Conservation (phyloP, 2,888 invertebrate genomes). For the Branchellion lobata region DNA sequence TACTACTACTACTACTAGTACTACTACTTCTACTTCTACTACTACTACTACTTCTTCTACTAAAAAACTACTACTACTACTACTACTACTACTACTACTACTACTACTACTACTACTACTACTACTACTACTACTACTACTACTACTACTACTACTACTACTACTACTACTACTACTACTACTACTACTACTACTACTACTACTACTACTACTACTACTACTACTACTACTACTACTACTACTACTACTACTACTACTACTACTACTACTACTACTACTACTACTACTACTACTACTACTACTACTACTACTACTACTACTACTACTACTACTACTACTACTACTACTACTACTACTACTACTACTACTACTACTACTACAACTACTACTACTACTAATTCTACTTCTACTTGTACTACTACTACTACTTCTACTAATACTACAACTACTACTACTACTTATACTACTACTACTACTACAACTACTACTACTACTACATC, state of each 20-base stretch:
- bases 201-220: conserved; percentile 33
- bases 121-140: conserved; percentile 28
- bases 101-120: conserved; percentile 20
- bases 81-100: conserved; percentile 21
- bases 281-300: too few species aligned
- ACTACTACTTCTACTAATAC: conserved; percentile 20
- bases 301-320: too few species aligned
- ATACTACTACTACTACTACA: too few species aligned
- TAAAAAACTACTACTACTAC: conserved; percentile 22
- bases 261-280: too few species aligned
- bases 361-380: conserved; percentile 29
- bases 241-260: too few species aligned
- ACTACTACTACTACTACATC: too few species aligned
- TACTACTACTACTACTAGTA: conserved; percentile 13
- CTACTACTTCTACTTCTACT: conserved; percentile 25
- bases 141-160: conserved; percentile 39
- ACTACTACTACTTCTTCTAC: conserved; percentile 28
- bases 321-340: conserved; percentile 14
- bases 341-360: conserved; percentile 28
- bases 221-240: too few species aligned
- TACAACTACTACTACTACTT: too few species aligned
- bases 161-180: conserved; percentile 35
- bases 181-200: conserved; percentile 34
- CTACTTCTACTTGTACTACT: conserved; percentile 20
- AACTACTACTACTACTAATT: conserved; percentile 21